Percentiles rank a stretch among this genome's conserved stretches.
These are phyloP conservation scores for Lottia scabra DNA, from an alignment of 2,888 invertebrate genomes.

Conservation along the genomic window DNA sequence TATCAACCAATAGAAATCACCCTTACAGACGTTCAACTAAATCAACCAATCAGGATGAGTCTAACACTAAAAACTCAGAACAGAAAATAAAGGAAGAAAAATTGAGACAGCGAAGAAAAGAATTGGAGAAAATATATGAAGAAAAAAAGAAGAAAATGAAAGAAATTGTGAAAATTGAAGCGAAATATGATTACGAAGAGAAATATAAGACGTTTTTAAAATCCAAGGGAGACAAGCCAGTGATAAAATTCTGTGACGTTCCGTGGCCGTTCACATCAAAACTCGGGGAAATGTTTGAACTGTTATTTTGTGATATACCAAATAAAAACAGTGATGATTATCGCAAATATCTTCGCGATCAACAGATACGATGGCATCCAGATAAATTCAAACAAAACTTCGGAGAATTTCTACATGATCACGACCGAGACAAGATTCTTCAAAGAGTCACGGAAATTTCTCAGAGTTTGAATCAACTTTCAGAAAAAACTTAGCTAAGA, in stretches of 20 bases:
- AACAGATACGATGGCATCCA: conserved; percentile 65
- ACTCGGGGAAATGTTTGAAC: conserved; percentile 35
- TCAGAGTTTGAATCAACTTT: conserved; percentile 53
- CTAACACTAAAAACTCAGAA: conserved; percentile 18
- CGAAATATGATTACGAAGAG: conserved; percentile 44
- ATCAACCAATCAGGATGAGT: conserved; percentile 20
- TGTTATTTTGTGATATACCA: conserved; percentile 50
- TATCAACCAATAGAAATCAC: conserved; percentile 11
- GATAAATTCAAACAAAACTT: conserved; percentile 64
- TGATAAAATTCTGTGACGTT: conserved; percentile 47
- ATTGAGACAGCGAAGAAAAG: conserved; percentile 35
- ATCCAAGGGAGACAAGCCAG: conserved; percentile 17
- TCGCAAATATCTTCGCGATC: conserved; percentile 53
- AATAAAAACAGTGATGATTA: conserved; percentile 34
- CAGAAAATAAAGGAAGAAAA: conserved; percentile 21
- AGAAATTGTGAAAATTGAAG: conserved; percentile 28
- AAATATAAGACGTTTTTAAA: conserved; percentile 37
- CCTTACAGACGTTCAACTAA: conserved; percentile 17
- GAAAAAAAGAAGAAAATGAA: conserved; percentile 31
- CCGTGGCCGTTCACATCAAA: conserved; percentile 55
- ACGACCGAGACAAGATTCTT: conserved; percentile 48
- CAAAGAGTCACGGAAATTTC: conserved; percentile 59
- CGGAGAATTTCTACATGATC: conserved; percentile 39
- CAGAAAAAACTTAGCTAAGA: conserved; percentile 11
- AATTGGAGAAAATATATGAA: conserved; percentile 46